These are phyloP conservation scores for Drosophila cracens DNA, from an alignment of 2,888 invertebrate genomes.

Conservation along the genomic window DNA sequence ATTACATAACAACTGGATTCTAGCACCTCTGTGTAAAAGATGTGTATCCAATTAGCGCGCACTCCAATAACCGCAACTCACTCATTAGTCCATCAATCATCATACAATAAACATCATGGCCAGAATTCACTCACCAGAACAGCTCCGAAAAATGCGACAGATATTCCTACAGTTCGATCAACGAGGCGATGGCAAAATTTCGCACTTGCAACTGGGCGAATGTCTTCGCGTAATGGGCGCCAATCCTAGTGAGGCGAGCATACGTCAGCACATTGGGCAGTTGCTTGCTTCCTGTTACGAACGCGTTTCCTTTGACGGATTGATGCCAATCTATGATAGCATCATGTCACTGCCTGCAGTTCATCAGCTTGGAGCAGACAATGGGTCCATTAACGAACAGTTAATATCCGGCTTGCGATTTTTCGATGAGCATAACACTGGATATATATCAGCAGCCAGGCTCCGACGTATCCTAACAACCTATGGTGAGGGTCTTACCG, in stretches of 20 bases:
- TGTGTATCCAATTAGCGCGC: constrained; percentile 40
- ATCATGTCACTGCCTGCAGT: not conserved
- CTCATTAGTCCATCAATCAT: constrained; percentile 25
- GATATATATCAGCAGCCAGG: constrained; percentile 46
- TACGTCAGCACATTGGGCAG: constrained; percentile 29
- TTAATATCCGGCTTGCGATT: constrained; percentile 32
- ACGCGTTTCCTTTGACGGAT: constrained; percentile 61
- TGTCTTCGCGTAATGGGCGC: constrained; percentile 57
- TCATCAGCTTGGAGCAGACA: not conserved
- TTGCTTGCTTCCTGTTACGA: constrained; percentile 19
- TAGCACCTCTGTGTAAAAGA: constrained; percentile 30
- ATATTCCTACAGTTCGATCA: constrained; percentile 38
- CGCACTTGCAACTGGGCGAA: constrained; percentile 47
- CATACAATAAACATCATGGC: constrained; percentile 36
- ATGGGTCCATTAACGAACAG: constrained; percentile 20
- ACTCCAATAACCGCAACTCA: constrained; percentile 9
- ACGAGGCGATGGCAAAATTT: constrained; percentile 56
- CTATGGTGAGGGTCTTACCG: constrained; percentile 47
- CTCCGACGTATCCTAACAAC: constrained; percentile 35
- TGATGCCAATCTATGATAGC: constrained; percentile 46
- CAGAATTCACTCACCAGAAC: constrained; percentile 12
- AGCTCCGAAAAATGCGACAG: constrained; percentile 37
- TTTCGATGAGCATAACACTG: constrained; percentile 53
- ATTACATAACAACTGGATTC: constrained; percentile 42
- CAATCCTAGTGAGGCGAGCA: constrained; percentile 58